These are phyloP conservation scores for Tachyglossus aculeatus DNA, from an alignment of 2,797 vertebrate species.

Conservation along the genomic window DNA sequence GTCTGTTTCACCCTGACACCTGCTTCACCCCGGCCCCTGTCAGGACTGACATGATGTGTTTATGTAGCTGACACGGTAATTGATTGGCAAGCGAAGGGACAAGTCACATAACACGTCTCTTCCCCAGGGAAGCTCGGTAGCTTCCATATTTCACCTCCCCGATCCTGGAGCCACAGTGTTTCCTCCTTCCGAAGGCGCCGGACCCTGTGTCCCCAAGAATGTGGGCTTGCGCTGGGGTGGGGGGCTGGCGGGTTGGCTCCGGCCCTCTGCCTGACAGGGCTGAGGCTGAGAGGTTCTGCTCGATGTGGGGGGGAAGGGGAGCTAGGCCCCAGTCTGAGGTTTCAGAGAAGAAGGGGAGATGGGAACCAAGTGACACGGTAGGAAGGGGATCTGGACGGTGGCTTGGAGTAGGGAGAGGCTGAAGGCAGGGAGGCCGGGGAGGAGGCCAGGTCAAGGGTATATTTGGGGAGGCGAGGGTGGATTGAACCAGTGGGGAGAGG, in stretches of 20 bases:
- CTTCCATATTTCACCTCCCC: conserved; percentile 71
- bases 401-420: too few relatives aligned
- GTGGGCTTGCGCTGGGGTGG: background rate
- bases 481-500: too few relatives aligned
- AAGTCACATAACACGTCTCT: conserved; percentile 75
- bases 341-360: too few relatives aligned
- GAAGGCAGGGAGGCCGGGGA: too few relatives aligned
- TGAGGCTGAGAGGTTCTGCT: background rate
- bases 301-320: background rate
- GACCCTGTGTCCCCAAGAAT: conserved; percentile 33
- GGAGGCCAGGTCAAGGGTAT: too few relatives aligned
- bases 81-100: conserved; percentile 75
- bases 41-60: conserved; percentile 94
- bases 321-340: background rate
- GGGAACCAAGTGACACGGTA: too few relatives aligned
- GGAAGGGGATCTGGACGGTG: too few relatives aligned
- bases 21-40: conserved; percentile 88
- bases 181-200: background rate
- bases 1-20: conserved; percentile 86
- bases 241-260: background rate
- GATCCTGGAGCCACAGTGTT: conserved; percentile 17
- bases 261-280: conserved; percentile 36
- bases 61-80: conserved; percentile 86
- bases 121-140: conserved; percentile 65
- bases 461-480: too few relatives aligned